phyloP scores from a whole-genome alignment of 1,140 invertebrate species.

The Doryteuthis pealeii region DNA sequence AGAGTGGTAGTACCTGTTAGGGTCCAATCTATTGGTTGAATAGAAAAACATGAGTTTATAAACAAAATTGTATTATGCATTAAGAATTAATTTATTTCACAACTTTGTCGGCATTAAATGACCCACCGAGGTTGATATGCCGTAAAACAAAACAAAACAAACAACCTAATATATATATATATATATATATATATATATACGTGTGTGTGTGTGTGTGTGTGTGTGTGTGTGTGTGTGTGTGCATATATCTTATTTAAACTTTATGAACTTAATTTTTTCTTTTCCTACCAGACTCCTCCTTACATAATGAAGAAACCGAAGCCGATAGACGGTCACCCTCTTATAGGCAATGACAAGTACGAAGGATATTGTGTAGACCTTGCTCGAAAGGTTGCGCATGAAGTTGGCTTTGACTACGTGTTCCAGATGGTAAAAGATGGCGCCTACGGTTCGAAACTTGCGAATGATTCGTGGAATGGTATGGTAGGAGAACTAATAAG shows the following conservation, averaged over 20 bases:
- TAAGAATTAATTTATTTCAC: no score
- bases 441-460: slow-evolving; percentile 53
- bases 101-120: no score
- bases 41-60: no score
- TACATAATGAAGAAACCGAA: slow-evolving; percentile 27
- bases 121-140: no score
- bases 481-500: slow-evolving; percentile 93
- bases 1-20: no score
- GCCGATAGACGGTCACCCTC: slow-evolving; percentile 21
- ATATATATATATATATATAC: background rate
- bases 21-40: no score
- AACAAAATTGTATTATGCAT: no score
- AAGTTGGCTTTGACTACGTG: slow-evolving; percentile 74
- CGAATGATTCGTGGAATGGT: slow-evolving; percentile 92
- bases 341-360: slow-evolving; percentile 22
- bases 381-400: slow-evolving; percentile 59
- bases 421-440: slow-evolving; percentile 44
- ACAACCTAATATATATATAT: background rate
- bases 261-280: background rate
- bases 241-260: background rate
- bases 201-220: background rate
- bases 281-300: slow-evolving; percentile 24
- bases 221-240: background rate
- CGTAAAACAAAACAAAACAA: no score
- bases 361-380: slow-evolving; percentile 91